phyloP scores from a whole-genome alignment of 2,113 vertebrate species.

The Daboia siamensis region DNA sequence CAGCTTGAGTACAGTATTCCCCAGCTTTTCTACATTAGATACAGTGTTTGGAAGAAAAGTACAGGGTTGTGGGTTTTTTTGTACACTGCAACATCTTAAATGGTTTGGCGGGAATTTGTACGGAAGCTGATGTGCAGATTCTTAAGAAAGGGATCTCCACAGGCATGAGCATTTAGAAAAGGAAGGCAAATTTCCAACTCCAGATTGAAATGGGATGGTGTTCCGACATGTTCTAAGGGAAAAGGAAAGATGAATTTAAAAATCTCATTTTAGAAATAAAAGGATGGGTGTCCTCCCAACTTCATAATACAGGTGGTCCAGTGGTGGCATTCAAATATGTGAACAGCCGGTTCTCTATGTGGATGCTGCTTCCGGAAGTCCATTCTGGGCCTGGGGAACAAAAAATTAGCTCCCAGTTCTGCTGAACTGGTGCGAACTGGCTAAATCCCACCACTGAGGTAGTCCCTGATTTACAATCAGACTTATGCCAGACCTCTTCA shows the following conservation, averaged over 20 bases:
- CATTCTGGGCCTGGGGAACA: too few species aligned
- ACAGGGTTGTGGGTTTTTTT: background rate
- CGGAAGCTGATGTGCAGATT: background rate
- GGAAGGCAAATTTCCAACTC: background rate
- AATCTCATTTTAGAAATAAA: background rate
- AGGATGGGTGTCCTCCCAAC: background rate
- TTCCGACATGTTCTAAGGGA: background rate
- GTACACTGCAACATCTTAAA: background rate
- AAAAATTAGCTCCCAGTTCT: too few species aligned
- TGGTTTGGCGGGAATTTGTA: background rate
- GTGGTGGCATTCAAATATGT: too few species aligned
- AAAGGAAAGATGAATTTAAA: background rate
- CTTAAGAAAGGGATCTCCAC: background rate
- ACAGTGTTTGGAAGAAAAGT: background rate
- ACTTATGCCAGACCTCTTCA: background rate
- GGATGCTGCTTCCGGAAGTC: too few species aligned
- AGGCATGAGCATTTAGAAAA: background rate
- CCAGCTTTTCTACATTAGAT: background rate
- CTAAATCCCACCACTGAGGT: background rate
- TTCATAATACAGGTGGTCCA: background rate
- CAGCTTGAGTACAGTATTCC: constrained; percentile 5
- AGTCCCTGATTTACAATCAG: background rate
- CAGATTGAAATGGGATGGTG: background rate
- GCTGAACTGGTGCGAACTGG: too few species aligned
- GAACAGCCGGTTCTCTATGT: too few species aligned